Percentiles rank a stretch among this genome's conserved stretches.
Conservation (phyloP, 37 sponge, comb jelly and placozoan genomes). For the Petrosia ficiformis region DNA sequence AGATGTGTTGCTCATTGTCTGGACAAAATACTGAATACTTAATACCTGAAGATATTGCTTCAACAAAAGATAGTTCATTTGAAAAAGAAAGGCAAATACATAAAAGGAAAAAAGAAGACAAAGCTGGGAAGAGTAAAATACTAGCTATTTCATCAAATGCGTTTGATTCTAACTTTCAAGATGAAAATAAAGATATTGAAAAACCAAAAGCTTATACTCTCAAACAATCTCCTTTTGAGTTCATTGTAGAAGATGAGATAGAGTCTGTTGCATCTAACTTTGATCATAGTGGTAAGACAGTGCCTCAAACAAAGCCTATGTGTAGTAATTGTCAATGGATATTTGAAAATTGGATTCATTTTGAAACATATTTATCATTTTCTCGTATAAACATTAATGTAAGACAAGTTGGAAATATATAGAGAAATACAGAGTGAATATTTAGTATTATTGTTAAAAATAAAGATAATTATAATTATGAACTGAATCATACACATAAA, state of each 20-base stretch:
- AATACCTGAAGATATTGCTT: background rate
- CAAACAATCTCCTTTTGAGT: background rate
- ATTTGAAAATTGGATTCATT: constrained; percentile 21
- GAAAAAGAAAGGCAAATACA: background rate
- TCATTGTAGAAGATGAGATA: background rate
- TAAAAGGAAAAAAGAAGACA: background rate
- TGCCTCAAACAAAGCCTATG: too few relatives aligned
- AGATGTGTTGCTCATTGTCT: background rate
- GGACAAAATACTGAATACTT: background rate
- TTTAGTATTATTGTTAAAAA: too few relatives aligned
- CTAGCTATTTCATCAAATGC: too few relatives aligned
- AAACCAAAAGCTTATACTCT: background rate
- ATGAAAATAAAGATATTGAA: background rate
- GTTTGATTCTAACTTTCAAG: too few relatives aligned
- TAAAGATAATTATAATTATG: too few relatives aligned
- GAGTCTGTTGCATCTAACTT: background rate
- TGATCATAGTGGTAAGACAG: background rate
- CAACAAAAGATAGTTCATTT: background rate
- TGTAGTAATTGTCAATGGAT: constrained; percentile 11
- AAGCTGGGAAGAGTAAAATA: background rate
- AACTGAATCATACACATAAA: too few relatives aligned
- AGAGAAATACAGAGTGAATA: background rate
- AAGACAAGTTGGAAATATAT: constrained; percentile 76
- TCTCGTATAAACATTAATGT: constrained; percentile 89
- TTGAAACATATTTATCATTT: constrained; percentile 54